Evolutionary conservation across 2,797 vertebrate species (phyloP).

Genomic region (Cyclura pinguis): DNA sequence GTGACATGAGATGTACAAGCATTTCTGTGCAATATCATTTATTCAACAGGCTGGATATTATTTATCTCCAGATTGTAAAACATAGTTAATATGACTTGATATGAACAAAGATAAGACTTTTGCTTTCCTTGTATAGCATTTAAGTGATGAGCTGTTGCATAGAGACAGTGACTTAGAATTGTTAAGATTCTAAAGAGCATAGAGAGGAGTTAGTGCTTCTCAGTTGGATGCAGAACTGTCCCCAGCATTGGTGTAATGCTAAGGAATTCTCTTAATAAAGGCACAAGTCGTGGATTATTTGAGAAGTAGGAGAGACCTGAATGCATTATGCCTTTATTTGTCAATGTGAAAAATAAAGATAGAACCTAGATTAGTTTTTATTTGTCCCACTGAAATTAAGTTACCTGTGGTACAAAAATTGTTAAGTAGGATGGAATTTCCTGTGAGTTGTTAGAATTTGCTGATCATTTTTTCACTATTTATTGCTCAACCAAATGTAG

Average conservation of each 20-base stretch:
- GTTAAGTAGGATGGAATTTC: background rate
- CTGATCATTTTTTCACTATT: background rate
- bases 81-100: background rate
- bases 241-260: background rate
- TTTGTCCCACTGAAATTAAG: background rate
- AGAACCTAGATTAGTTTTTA: background rate
- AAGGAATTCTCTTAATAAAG: no score
- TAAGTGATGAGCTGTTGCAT: background rate
- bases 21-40: background rate
- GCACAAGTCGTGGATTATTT: background rate
- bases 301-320: background rate
- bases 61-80: constrained; percentile 1
- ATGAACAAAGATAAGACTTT: background rate
- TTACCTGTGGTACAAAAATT: background rate
- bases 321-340: background rate
- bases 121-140: background rate
- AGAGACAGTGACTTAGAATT: background rate
- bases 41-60: background rate
- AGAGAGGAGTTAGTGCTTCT: background rate
- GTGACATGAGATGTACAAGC: background rate
- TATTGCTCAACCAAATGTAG: background rate
- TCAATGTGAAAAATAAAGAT: background rate
- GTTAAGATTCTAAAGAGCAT: background rate
- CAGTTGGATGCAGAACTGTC: background rate
- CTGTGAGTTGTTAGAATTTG: background rate